These are phyloP conservation scores for Brachystomella parvula DNA, from an alignment of 1,140 invertebrate genomes.

Conservation along the genomic window DNA sequence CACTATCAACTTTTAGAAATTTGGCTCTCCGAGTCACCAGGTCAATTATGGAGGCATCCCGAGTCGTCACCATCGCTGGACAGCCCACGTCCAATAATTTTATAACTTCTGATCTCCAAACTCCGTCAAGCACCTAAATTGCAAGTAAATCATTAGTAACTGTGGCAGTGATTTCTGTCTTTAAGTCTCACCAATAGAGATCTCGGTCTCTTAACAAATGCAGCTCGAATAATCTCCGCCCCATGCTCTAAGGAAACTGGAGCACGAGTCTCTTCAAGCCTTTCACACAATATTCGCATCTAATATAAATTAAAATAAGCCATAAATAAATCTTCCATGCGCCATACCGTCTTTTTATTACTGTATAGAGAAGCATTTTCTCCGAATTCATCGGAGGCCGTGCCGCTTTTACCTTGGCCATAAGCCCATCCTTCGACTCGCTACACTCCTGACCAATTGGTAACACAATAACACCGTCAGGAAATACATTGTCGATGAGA, in stretches of 20 bases:
- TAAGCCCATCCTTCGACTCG: constrained; percentile 36
- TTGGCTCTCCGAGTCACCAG: constrained; percentile 33
- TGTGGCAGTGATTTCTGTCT: constrained; percentile 40
- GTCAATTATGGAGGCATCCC: constrained; percentile 49
- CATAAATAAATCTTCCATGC: neutral
- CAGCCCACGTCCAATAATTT: constrained; percentile 59
- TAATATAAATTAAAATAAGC: neutral
- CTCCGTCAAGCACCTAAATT: constrained; percentile 62
- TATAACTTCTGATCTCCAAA: constrained; percentile 50
- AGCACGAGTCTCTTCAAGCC: constrained; percentile 30
- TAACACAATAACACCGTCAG: neutral
- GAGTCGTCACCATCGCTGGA: constrained; percentile 58
- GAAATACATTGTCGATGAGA: constrained; percentile 41
- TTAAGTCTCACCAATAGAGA: constrained; percentile 11
- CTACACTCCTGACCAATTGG: constrained; percentile 39
- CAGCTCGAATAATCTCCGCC: constrained; percentile 33
- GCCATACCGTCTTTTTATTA: neutral
- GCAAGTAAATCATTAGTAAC: constrained; percentile 44
- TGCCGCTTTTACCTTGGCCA: constrained; percentile 33
- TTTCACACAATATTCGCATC: constrained; percentile 39
- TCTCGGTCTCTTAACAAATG: constrained; percentile 20
- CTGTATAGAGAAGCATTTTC: too few species aligned
- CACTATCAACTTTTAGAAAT: constrained; percentile 49
- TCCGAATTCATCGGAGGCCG: too few species aligned
- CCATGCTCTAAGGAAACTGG: constrained; percentile 38